Conservation (phyloP, 2,113 vertebrate species). For the Brienomyrus brachyistius region DNA sequence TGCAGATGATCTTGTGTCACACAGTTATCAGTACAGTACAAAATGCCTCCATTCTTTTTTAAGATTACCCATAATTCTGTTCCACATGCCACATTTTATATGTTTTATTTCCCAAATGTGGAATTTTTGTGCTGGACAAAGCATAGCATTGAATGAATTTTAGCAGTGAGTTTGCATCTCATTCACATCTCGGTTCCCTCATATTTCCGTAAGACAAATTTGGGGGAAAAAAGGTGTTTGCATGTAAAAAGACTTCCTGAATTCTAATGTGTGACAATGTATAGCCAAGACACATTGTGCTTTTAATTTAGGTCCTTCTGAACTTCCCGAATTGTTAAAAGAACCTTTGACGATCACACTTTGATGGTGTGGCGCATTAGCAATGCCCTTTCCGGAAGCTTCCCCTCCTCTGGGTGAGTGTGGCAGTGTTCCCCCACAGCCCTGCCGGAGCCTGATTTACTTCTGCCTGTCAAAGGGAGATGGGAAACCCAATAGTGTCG, state of each 20-base stretch:
- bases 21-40: background rate
- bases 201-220: background rate
- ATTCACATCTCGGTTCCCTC: background rate
- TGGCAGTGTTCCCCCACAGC: background rate
- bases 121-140: background rate
- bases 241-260: background rate
- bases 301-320: background rate
- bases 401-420: background rate
- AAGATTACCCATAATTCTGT: background rate
- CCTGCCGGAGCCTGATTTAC: background rate
- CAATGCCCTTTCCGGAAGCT: background rate
- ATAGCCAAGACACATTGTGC: background rate
- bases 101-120: background rate
- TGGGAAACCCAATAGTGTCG: background rate
- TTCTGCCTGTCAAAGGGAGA: background rate
- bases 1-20: background rate
- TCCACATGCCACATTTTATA: background rate
- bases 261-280: background rate
- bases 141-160: background rate
- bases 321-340: background rate
- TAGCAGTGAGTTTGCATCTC: background rate
- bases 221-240: background rate
- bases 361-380: background rate
- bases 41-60: background rate
- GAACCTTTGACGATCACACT: background rate